Conservation (phyloP, 2,888 invertebrate genomes). For the Homarus gammarus region DNA sequence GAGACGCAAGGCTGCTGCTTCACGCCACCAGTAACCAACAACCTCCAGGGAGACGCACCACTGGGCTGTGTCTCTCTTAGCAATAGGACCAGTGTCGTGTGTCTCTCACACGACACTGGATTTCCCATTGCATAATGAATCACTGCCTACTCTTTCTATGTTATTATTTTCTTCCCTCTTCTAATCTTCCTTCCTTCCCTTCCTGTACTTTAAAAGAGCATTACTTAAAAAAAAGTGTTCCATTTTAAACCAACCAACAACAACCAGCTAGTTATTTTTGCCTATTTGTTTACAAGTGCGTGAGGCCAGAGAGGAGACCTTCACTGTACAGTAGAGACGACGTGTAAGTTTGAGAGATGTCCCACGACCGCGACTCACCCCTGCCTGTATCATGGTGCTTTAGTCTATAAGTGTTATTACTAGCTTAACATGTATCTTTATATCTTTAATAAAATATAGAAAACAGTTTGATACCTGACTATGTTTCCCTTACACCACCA, state of each 20-base stretch:
- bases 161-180: slow-evolving; percentile 19
- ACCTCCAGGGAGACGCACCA: background rate
- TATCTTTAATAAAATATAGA: slow-evolving; percentile 16
- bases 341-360: background rate
- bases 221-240: background rate
- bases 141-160: background rate
- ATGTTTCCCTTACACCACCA: background rate
- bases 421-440: slow-evolving; percentile 4
- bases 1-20: background rate
- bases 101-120: background rate
- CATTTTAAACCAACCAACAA: background rate
- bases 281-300: background rate
- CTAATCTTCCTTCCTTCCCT: background rate
- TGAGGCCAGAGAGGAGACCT: background rate
- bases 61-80: background rate
- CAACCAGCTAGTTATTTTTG: background rate
- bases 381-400: background rate
- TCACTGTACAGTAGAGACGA: background rate
- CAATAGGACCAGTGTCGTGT: background rate
- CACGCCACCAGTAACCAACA: background rate
- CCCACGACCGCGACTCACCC: background rate
- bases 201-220: background rate
- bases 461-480: background rate
- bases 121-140: background rate
- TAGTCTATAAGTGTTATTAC: background rate